These are phyloP conservation scores for Tachina fera DNA, from an alignment of 2,888 invertebrate genomes.

Conservation along the genomic window DNA sequence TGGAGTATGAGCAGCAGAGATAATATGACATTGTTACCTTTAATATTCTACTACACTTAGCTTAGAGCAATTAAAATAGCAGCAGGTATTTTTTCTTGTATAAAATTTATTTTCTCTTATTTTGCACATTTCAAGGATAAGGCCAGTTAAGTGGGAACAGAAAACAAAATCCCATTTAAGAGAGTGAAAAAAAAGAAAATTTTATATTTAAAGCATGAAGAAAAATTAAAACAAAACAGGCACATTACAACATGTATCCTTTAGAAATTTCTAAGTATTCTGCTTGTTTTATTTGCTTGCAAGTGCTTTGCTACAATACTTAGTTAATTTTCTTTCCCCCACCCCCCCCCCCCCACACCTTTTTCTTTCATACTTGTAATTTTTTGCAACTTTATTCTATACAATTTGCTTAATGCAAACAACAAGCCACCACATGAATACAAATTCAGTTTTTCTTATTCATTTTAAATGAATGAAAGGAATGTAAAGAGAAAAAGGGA, in stretches of 20 bases:
- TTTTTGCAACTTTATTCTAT: constrained; percentile 50
- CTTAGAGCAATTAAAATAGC: constrained; percentile 57
- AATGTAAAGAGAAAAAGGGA: background rate
- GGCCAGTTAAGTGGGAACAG: constrained; percentile 55
- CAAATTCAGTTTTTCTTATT: constrained; percentile 37
- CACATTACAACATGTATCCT: constrained; percentile 19
- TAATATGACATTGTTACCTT: constrained; percentile 51
- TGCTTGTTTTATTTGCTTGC: constrained; percentile 29
- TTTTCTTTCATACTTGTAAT: background rate
- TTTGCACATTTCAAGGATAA: constrained; percentile 66
- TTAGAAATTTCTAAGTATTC: constrained; percentile 42
- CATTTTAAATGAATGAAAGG: constrained; percentile 17
- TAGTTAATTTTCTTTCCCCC: background rate
- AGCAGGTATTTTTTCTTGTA: constrained; percentile 17
- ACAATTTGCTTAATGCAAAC: constrained; percentile 52
- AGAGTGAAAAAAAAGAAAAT: background rate
- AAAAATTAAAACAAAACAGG: constrained; percentile 16
- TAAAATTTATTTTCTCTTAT: constrained; percentile 1
- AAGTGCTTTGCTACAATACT: constrained; percentile 8
- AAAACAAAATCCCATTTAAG: constrained; percentile 8
- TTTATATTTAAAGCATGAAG: constrained; percentile 23
- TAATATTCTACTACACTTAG: constrained; percentile 35
- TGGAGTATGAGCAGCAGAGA: background rate
- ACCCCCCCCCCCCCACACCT: too few relatives aligned
- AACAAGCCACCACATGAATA: constrained; percentile 65